phyloP scores from a whole-genome alignment of 1,140 invertebrate genomes.

The Ridgeia piscesae region DNA sequence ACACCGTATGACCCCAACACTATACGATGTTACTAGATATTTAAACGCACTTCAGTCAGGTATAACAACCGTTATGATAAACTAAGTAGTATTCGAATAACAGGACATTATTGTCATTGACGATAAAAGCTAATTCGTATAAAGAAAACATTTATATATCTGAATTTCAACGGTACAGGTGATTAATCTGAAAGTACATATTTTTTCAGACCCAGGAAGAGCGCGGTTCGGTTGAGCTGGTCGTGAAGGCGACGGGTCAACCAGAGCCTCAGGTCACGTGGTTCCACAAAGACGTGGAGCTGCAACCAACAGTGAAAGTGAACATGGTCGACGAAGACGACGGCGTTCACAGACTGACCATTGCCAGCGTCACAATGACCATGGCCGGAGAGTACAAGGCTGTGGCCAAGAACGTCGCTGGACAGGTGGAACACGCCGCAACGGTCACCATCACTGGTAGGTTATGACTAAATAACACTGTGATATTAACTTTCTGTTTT shows the following conservation, averaged over 20 bases:
- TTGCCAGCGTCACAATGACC: constrained; percentile 43
- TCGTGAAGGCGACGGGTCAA: background rate
- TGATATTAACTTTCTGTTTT: background rate
- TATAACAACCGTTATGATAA: background rate
- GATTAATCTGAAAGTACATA: background rate
- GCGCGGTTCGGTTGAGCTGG: background rate
- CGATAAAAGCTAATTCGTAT: background rate
- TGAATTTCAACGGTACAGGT: background rate
- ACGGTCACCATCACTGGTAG: constrained; percentile 46
- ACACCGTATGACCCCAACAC: background rate
- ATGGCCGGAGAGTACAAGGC: constrained; percentile 50
- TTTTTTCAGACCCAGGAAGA: background rate
- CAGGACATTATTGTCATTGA: background rate
- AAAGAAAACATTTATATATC: background rate
- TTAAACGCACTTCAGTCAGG: background rate
- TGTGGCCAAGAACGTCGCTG: constrained; percentile 50
- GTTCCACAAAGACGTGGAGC: constrained; percentile 12
- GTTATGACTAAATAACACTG: background rate
- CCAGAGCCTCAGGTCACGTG: background rate
- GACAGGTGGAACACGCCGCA: constrained; percentile 40
- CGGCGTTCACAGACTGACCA: constrained; percentile 64
- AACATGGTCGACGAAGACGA: constrained; percentile 80
- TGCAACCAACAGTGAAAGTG: constrained; percentile 48
- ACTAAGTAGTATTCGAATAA: background rate
- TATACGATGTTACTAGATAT: background rate